Evolutionary conservation across 2,888 invertebrate species (phyloP).

Genomic region (Nephrotoma appendiculata): DNA sequence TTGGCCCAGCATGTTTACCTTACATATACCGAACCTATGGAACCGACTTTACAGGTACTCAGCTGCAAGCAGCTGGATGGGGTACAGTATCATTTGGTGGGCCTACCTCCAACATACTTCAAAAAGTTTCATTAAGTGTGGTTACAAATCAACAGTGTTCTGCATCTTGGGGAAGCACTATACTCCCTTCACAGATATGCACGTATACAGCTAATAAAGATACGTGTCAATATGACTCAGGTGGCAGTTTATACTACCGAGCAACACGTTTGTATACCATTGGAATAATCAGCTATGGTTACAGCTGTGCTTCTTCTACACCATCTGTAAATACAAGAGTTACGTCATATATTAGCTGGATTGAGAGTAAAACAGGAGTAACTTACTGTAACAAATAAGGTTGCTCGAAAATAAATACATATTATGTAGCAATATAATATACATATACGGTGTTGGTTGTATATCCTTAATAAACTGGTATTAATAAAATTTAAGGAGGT

Average conservation of each 20-base stretch:
- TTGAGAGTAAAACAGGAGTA: constrained; percentile 16
- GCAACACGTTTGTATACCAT: constrained; percentile 27
- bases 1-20: constrained; percentile 47
- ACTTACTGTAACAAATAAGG: background rate
- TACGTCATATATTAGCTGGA: constrained; percentile 36
- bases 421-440: background rate
- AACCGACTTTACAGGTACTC: constrained; percentile 10
- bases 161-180: constrained; percentile 19
- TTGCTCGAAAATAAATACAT: background rate
- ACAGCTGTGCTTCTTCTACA: constrained; percentile 27
- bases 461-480: background rate
- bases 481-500: background rate
- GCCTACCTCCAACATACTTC: constrained; percentile 33
- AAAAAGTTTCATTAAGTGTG: constrained; percentile 36
- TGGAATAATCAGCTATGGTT: constrained; percentile 35
- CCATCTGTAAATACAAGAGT: constrained; percentile 37
- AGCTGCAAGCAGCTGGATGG: constrained; percentile 36
- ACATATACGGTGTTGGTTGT: background rate
- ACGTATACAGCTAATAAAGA: constrained; percentile 35
- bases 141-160: constrained; percentile 32
- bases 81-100: constrained; percentile 40
- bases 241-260: constrained; percentile 34
- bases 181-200: constrained; percentile 30
- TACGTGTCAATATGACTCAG: constrained; percentile 36
- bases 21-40: constrained; percentile 7